phyloP scores from a whole-genome alignment of 2,888 invertebrate species.

The Anthophora plumipes region DNA sequence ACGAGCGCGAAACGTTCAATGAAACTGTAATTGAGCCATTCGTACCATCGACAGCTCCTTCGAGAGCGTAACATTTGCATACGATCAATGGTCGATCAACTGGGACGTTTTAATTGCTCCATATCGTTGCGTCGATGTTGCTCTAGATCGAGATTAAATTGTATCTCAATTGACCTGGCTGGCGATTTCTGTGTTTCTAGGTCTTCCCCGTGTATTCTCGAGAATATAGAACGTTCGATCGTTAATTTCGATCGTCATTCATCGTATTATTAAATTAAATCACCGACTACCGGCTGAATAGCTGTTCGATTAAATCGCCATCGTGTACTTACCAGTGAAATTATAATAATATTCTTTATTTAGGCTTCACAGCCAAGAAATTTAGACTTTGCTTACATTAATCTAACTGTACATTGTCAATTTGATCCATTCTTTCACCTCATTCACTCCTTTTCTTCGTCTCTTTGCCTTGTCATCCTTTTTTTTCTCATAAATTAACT shows the following conservation, averaged over 20 bases:
- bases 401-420: too few species aligned
- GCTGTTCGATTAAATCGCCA: slow-evolving; percentile 5
- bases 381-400: too few species aligned
- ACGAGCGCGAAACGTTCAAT: background rate
- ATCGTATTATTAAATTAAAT: slow-evolving; percentile 11
- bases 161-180: background rate
- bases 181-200: slow-evolving; percentile 18
- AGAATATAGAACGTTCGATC: background rate
- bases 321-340: too few species aligned
- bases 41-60: slow-evolving; percentile 16
- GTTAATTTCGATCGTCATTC: background rate
- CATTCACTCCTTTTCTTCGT: too few species aligned
- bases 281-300: background rate
- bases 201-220: background rate
- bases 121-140: background rate
- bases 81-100: slow-evolving; percentile 18
- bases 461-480: too few species aligned
- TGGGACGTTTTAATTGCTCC: slow-evolving; percentile 24
- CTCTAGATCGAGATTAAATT: slow-evolving; percentile 11
- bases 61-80: background rate
- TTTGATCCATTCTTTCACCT: too few species aligned
- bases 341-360: too few species aligned
- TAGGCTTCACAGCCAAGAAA: too few species aligned
- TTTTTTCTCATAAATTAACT: too few species aligned
- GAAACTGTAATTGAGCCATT: slow-evolving; percentile 13